Percentiles rank a stretch among this genome's conserved stretches.
Conservation (phyloP, 37 sponge, comb jelly and placozoan genomes). For the Hormiphora californensis region DNA sequence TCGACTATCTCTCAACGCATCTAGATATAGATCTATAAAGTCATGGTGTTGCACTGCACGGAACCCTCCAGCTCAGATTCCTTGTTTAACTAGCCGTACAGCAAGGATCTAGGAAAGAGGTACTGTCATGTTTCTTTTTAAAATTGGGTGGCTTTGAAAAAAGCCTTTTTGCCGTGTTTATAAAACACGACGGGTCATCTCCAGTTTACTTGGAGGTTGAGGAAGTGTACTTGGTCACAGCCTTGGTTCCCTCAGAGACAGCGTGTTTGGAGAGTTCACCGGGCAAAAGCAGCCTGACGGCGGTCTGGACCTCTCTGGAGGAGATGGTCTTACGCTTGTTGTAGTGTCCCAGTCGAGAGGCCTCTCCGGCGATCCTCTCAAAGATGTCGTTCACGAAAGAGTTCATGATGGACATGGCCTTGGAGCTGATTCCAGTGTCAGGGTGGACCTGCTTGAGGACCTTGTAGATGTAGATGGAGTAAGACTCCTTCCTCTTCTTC, state of each 20-base stretch:
- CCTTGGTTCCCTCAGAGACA: conserved; percentile 90
- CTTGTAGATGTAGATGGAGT: conserved; percentile 96
- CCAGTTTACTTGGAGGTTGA: background rate
- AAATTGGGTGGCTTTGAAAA: too few species aligned
- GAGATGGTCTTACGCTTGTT: conserved; percentile 90
- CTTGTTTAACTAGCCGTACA: too few species aligned
- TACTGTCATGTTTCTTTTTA: too few species aligned
- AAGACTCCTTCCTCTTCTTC: conserved; percentile 73
- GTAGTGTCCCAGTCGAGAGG: conserved; percentile 90
- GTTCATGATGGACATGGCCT: conserved; percentile 98
- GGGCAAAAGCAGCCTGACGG: conserved; percentile 87
- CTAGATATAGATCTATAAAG: too few species aligned
- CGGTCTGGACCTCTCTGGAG: conserved; percentile 90
- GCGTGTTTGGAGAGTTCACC: conserved; percentile 95
- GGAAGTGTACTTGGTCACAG: conserved; percentile 89
- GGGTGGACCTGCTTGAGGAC: conserved; percentile 97
- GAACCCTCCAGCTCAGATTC: too few species aligned
- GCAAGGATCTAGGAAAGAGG: too few species aligned
- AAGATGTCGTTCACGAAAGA: conserved; percentile 95
- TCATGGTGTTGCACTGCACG: too few species aligned
- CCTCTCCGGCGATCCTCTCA: conserved; percentile 83
- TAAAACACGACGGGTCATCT: too few species aligned
- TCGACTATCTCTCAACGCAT: too few species aligned
- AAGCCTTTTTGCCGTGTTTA: too few species aligned
- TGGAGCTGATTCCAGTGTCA: conserved; percentile 92